Base-by-base conservation (phyloP, 2,113 vertebrate genomes). In the Noturus placidus region DNA sequence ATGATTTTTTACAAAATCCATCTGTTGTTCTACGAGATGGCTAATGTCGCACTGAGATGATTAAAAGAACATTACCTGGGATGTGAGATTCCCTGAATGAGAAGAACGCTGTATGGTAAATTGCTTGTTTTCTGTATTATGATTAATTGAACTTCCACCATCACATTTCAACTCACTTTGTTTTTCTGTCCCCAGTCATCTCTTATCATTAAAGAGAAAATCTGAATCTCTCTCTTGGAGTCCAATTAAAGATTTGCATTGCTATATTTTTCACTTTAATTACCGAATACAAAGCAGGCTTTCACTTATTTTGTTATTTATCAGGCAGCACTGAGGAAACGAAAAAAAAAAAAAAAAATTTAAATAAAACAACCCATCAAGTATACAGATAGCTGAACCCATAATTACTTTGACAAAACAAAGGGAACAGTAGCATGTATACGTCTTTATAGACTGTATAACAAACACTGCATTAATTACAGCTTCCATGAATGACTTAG, bases 201-300 rank as follows among this genome's bases (percentile, higher is more conserved):
- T 96, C 97, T 97, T 97, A 97, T 99, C 99, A 98, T 98, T 97
- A 99, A 99, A 98, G 97, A 98, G 96, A 97, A 97, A 99, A 98
- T 98, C 96, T 96, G 96, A 96, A 97, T 98, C 97, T 98, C 98
- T 97, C 98, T 98, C 97, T 96, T 96, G 98, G 98, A 98, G 98
- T 98, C 98, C 98, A 99, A 99, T 99, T 99, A 99, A 99, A 97
- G 98, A 98, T 99, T 99, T 99, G 97, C 97, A 97, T 97, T 96
- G 97, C 97, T 97, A 97, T 97, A 99, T 99, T 99, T 99, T 99
- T 99, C 98, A 99, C 97, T 98, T 98, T 99, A 99, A 99, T 99
- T 99, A 98, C 98, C 96, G 96, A 96, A 97, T 96, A 96, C 97
- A 96, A 97, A 96, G 96, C 96, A 96, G 95, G 96, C 94, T 95